Percentiles rank a stretch among this genome's conserved stretches.
These are phyloP conservation scores for Phrynosoma platyrhinos DNA, from an alignment of 2,113 vertebrate genomes.

Conservation along the genomic window DNA sequence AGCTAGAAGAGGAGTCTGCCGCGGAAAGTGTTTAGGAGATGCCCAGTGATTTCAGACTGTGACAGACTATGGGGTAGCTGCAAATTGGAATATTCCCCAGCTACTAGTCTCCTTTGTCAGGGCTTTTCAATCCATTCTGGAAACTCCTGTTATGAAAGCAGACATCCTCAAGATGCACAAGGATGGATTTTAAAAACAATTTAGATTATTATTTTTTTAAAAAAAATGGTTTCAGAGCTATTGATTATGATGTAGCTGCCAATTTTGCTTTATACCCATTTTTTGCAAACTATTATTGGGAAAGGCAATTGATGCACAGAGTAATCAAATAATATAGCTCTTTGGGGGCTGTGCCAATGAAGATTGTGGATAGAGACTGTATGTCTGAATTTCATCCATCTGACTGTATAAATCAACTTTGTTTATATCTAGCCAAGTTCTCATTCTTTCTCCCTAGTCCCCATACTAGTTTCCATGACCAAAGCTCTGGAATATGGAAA, in stretches of 20 bases:
- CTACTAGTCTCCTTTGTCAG: background rate
- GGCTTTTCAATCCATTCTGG: background rate
- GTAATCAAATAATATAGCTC: background rate
- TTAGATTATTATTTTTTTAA: background rate
- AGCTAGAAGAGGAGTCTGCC: background rate
- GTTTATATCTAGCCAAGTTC: background rate
- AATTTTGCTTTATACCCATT: background rate
- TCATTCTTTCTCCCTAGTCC: background rate
- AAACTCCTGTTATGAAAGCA: background rate
- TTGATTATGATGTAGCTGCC: background rate
- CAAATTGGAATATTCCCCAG: background rate
- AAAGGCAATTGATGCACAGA: background rate
- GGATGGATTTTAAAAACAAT: background rate
- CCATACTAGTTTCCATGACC: background rate
- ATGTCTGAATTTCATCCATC: background rate
- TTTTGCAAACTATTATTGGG: background rate
- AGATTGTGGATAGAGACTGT: background rate
- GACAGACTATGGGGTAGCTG: background rate
- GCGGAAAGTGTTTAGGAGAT: constrained; percentile 15
- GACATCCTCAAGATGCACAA: background rate
- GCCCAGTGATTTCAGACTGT: background rate
- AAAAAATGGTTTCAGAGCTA: background rate
- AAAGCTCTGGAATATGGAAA: background rate
- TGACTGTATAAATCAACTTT: background rate
- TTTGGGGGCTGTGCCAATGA: background rate